These are phyloP conservation scores for Keiferia lycopersicella DNA, from an alignment of 2,888 invertebrate genomes.

Conservation along the genomic window DNA sequence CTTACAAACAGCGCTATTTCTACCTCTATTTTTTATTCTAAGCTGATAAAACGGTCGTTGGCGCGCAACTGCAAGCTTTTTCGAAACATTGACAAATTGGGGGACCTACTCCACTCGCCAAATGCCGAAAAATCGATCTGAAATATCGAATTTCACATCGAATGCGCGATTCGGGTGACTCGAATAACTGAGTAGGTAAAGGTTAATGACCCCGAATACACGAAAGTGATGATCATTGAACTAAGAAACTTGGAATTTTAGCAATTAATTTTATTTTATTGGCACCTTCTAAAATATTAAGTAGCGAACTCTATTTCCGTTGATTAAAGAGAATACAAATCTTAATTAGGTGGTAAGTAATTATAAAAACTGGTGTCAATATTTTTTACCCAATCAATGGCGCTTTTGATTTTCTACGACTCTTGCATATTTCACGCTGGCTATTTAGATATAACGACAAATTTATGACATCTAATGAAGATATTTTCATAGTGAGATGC, in stretches of 20 bases:
- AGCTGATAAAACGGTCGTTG: constrained; percentile 55
- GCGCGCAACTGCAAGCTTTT: constrained; percentile 30
- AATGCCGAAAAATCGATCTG: neutral
- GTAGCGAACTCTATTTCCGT: no score
- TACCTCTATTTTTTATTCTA: constrained; percentile 27
- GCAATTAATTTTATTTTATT: no score
- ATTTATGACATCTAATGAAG: constrained; percentile 16
- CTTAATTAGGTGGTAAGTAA: no score
- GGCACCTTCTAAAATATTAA: no score
- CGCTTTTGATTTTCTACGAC: neutral
- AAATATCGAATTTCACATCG: constrained; percentile 23
- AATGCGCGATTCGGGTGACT: neutral
- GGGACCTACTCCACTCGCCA: constrained; percentile 26
- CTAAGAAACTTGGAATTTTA: neutral
- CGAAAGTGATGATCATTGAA: neutral
- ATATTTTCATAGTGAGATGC: constrained; percentile 11
- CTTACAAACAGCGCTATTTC: no score
- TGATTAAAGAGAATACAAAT: no score
- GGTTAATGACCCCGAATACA: neutral
- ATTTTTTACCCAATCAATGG: neutral
- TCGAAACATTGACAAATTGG: constrained; percentile 50
- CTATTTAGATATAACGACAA: neutral
- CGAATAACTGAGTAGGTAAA: neutral
- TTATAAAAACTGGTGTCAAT: no score
- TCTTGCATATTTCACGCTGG: neutral